phyloP scores from a whole-genome alignment of 2,113 vertebrate species.

The Podarcis cretensis region DNA sequence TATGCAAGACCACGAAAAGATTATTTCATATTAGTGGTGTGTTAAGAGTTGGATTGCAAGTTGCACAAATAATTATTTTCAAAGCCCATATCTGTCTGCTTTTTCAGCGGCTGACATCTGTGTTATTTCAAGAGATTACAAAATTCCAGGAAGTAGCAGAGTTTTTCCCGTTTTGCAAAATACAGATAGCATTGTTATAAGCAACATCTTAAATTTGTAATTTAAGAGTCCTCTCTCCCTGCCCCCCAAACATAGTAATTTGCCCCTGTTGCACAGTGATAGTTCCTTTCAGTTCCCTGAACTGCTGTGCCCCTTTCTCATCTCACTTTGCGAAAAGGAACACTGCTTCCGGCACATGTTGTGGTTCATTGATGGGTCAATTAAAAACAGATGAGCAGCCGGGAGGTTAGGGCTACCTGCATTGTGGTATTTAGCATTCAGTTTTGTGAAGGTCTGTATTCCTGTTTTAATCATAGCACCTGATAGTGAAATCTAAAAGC shows the following conservation, averaged over 20 bases:
- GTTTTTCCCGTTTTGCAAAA: not conserved
- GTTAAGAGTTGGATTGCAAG: not conserved
- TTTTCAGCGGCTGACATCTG: not conserved
- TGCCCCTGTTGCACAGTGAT: not conserved
- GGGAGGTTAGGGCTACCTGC: conserved; percentile 8
- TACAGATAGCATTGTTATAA: not conserved
- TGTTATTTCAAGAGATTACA: rapidly evolving
- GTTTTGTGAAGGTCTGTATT: not conserved
- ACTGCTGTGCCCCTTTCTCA: not conserved
- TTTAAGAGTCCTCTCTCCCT: not conserved
- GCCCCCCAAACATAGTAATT: not conserved
- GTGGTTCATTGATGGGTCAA: conserved; percentile 25
- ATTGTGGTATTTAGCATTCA: not conserved
- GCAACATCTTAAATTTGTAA: not conserved
- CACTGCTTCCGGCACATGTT: conserved; percentile 24
- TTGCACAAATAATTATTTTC: not conserved
- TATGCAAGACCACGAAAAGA: rapidly evolving
- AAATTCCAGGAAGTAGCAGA: not conserved
- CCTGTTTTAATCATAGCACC: conserved; percentile 35
- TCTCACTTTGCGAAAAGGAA: not conserved
- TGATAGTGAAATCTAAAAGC: conserved; percentile 4
- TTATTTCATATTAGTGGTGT: not conserved
- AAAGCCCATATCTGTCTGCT: not conserved
- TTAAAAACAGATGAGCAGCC: conserved; percentile 17
- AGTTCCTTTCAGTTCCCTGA: not conserved